phyloP scores from a whole-genome alignment of 2,113 vertebrate species.

The Trochalopteron elliotii region DNA sequence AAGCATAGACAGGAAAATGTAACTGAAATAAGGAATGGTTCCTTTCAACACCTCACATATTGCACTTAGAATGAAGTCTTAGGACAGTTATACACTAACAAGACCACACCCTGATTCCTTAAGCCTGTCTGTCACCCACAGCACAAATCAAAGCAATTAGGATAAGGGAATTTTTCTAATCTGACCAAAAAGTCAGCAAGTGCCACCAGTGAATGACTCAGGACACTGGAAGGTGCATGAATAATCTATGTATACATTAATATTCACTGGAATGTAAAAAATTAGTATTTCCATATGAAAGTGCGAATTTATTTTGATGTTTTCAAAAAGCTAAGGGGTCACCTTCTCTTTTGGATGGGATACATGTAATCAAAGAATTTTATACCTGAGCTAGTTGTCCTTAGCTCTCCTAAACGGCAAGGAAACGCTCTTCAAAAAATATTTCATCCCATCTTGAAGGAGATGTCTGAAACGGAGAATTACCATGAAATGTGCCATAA shows the following conservation, averaged over 20 bases:
- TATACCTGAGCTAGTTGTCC: background rate
- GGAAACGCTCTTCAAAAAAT: background rate
- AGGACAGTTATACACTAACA: background rate
- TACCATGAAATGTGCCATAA: background rate
- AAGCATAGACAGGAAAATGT: background rate
- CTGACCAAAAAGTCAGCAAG: background rate
- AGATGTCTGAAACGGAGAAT: background rate
- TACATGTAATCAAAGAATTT: background rate
- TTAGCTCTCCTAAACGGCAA: background rate
- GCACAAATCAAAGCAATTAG: background rate
- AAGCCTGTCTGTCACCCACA: background rate
- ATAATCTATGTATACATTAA: background rate
- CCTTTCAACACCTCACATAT: background rate
- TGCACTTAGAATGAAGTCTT: background rate
- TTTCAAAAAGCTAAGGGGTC: background rate
- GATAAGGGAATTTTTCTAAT: background rate
- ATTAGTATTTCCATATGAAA: background rate
- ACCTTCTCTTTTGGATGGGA: background rate
- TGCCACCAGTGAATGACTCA: background rate
- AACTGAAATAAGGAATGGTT: background rate
- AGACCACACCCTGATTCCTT: background rate
- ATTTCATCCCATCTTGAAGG: background rate
- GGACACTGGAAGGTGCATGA: background rate
- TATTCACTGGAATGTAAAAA: background rate
- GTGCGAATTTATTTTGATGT: background rate